These are phyloP conservation scores for Rhinolophus ferrumequinum DNA, from an alignment of 2,113 vertebrate genomes.

Conservation along the genomic window DNA sequence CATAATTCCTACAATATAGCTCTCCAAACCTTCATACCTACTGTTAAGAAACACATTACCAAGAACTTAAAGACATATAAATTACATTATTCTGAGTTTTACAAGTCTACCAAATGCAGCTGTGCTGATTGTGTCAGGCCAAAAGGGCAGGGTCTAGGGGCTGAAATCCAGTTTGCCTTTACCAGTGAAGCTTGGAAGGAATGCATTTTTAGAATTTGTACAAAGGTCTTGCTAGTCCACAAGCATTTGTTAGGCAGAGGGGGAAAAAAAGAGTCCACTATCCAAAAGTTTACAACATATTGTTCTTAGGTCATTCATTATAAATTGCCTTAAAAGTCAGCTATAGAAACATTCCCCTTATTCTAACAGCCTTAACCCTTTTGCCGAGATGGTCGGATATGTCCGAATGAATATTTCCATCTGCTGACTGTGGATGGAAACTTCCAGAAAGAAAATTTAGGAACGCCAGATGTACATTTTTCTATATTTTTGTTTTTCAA, in stretches of 20 bases:
- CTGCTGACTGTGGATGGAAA: too few species aligned
- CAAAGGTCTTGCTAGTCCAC: background rate
- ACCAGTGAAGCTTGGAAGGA: background rate
- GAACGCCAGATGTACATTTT: too few species aligned
- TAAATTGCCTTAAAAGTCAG: conserved; percentile 5
- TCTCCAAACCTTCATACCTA: background rate
- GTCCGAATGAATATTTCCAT: too few species aligned
- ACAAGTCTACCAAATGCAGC: background rate
- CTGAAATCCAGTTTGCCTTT: background rate
- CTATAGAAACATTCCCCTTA: background rate
- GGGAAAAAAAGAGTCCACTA: background rate
- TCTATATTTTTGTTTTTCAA: too few species aligned
- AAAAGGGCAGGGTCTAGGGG: background rate
- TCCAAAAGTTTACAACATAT: background rate
- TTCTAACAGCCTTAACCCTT: background rate
- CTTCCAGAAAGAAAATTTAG: too few species aligned
- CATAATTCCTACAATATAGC: background rate
- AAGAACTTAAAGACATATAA: conserved; percentile 1
- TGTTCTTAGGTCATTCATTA: background rate
- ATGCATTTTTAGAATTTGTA: background rate
- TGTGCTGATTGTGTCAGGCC: background rate
- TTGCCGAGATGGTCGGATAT: too few species aligned
- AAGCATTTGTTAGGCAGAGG: background rate
- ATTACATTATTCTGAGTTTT: background rate
- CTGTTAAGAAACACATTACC: conserved; percentile 19